Conservation (phyloP, 2,797 vertebrate species). For the Trachops cirrhosus region DNA sequence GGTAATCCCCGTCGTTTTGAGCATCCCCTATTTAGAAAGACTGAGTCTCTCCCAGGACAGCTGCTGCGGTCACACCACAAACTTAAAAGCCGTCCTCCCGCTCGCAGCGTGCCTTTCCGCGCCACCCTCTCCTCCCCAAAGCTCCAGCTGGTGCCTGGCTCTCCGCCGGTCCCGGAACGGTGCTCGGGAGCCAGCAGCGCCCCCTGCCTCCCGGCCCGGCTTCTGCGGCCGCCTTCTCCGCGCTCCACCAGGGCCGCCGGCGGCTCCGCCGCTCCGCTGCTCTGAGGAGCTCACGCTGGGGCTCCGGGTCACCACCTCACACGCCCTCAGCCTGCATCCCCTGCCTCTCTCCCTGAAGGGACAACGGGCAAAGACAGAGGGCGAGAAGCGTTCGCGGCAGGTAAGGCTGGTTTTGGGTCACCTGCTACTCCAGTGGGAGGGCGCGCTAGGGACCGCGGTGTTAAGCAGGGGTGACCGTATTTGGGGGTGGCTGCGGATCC, state of each 20-base stretch:
- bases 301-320: neutral
- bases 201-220: conserved; percentile 59
- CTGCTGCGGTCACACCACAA: conserved; percentile 77
- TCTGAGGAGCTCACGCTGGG: neutral
- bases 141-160: conserved; percentile 58
- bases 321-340: neutral
- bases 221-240: neutral
- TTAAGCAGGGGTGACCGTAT: neutral
- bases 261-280: neutral
- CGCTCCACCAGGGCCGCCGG: conserved; percentile 55
- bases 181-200: conserved; percentile 56
- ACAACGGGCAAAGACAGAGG: neutral
- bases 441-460: neutral
- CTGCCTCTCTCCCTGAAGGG: neutral
- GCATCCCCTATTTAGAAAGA: conserved; percentile 73
- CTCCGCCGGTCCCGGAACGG: neutral
- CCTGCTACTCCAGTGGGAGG: conserved; percentile 55
- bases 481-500: neutral
- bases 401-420: conserved; percentile 59
- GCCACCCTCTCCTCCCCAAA: neutral
- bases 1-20: conserved; percentile 73
- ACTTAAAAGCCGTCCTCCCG: conserved; percentile 72
- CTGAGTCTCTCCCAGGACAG: conserved; percentile 70
- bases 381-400: neutral
- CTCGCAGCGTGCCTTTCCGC: conserved; percentile 61